Percentiles rank a stretch among this genome's conserved stretches.
These are phyloP conservation scores for Ia io DNA, from an alignment of 2,113 vertebrate species.

Conservation along the genomic window DNA sequence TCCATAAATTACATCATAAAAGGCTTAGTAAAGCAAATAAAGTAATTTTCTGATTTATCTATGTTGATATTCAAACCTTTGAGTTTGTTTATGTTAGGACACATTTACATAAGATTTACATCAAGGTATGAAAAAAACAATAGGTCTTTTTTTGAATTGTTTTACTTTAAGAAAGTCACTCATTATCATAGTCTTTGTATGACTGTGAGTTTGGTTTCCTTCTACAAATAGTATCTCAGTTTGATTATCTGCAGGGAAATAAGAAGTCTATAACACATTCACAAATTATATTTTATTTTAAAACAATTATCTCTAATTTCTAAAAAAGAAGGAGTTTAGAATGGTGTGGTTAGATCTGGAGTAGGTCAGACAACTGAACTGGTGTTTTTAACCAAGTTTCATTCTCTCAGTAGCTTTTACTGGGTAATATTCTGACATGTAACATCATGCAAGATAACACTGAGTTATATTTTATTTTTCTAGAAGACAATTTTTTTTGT, in stretches of 20 bases:
- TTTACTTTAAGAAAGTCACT: not conserved
- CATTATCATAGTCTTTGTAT: not conserved
- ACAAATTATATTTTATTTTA: not conserved
- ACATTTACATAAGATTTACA: not conserved
- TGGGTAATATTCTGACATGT: not conserved
- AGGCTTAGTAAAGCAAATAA: not conserved
- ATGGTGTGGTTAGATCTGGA: not conserved
- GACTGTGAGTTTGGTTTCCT: not conserved
- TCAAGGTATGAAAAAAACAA: not conserved
- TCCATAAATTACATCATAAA: slow-evolving; percentile 19
- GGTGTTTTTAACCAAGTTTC: not conserved
- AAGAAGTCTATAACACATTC: not conserved
- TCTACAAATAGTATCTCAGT: slow-evolving; percentile 6
- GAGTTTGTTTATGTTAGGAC: not conserved
- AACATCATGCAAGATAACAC: not conserved
- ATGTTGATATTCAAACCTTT: not conserved
- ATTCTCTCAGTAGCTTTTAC: slow-evolving; percentile 1
- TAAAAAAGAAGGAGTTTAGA: not conserved
- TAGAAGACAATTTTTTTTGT: not conserved
- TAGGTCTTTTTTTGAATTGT: not conserved
- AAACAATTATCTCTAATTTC: not conserved
- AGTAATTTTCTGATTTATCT: not conserved
- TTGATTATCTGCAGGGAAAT: slow-evolving; percentile 31
- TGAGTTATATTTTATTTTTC: slow-evolving; percentile 32
- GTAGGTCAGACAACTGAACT: not conserved